Evolutionary conservation across 2,113 vertebrate species (phyloP).

Genomic region (Elephas maximus): DNA sequence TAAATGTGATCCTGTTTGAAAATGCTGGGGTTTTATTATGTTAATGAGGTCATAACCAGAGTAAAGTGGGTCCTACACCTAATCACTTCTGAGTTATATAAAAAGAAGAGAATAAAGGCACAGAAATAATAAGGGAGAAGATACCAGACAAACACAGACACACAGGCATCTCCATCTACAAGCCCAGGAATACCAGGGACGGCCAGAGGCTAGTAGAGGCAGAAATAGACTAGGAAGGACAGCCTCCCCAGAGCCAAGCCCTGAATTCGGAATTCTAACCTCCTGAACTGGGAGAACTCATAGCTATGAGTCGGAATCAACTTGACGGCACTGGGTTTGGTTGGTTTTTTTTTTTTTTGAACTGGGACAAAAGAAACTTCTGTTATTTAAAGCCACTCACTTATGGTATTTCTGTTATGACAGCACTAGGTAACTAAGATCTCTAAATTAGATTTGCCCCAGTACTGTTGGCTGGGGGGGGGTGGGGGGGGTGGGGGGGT

Average conservation of each 20-base stretch:
- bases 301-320: too few species aligned
- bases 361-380: not conserved
- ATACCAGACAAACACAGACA: not conserved
- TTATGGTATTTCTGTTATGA: not conserved
- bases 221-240: not conserved
- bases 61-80: not conserved
- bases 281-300: not conserved
- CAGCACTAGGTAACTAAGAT: not conserved
- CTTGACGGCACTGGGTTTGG: too few species aligned
- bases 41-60: not conserved
- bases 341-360: too few species aligned
- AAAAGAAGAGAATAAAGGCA: not conserved
- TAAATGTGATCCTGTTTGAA: not conserved
- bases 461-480: not conserved
- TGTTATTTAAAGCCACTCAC: not conserved
- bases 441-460: slow-evolving; percentile 29
- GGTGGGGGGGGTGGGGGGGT: too few species aligned
- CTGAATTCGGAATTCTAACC: not conserved
- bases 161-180: not conserved
- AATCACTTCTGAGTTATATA: not conserved
- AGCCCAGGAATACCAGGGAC: not conserved
- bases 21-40: not conserved
- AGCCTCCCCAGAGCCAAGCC: not conserved
- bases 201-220: not conserved
- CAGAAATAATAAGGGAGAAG: not conserved